A percentile compares a stretch with the other conserved stretches of the same genome.
Conservation (phyloP, 2,888 invertebrate species). For the Biston stratarius region DNA sequence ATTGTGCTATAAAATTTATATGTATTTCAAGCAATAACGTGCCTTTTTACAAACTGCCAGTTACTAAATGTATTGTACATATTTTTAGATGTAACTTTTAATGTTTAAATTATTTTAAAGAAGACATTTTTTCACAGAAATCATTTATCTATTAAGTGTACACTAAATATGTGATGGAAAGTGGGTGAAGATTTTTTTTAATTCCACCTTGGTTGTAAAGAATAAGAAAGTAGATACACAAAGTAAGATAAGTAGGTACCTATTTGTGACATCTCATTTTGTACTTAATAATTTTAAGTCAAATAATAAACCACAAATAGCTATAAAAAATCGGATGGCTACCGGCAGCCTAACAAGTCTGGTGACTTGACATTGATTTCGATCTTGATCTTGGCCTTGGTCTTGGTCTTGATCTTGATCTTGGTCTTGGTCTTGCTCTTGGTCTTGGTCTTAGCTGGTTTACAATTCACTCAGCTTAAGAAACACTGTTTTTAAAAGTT, state of each 20-base stretch:
- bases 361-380: no score
- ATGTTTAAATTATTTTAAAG: constrained; percentile 52
- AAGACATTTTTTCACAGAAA: constrained; percentile 69
- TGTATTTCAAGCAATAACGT: constrained; percentile 52
- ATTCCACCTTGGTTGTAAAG: not conserved
- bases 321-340: no score
- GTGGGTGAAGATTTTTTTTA: not conserved
- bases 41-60: constrained; percentile 81
- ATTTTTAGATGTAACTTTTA: constrained; percentile 54
- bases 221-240: not conserved
- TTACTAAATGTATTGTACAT: constrained; percentile 80
- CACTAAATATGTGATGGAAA: not conserved
- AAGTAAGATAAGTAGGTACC: no score
- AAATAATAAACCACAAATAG: constrained; percentile 10
- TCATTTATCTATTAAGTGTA: not conserved
- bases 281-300: constrained; percentile 60
- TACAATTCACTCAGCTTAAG: not conserved
- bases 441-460: no score
- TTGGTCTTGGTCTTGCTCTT: no score
- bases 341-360: not conserved
- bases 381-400: no score
- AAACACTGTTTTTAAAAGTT: constrained; percentile 33
- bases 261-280: constrained; percentile 35
- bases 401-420: no score
- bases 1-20: constrained; percentile 13